Conservation (phyloP, 2,113 vertebrate species). For the Laticauda laticaudata region DNA sequence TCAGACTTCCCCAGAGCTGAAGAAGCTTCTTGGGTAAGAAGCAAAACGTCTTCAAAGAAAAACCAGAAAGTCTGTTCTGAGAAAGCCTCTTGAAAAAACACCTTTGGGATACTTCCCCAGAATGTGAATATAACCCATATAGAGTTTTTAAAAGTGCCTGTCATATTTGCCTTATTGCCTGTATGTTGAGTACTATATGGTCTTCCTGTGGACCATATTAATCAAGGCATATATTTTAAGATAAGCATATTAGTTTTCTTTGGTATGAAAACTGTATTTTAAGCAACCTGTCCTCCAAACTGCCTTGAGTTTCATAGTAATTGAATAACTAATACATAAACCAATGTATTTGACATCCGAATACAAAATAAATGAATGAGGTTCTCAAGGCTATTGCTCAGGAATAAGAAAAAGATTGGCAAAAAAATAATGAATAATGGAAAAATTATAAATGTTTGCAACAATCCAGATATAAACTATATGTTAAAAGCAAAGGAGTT, state of each 20-base stretch:
- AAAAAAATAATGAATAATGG: not conserved
- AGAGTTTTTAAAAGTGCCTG: not conserved
- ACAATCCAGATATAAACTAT: not conserved
- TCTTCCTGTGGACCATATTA: not conserved
- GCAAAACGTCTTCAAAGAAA: no score
- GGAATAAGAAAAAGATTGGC: not conserved
- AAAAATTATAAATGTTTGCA: conserved; percentile 31
- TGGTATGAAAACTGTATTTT: not conserved
- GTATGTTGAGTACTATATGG: not conserved
- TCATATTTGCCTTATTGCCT: not conserved
- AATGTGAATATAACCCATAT: not conserved
- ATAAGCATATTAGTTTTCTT: not conserved
- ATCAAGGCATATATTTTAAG: not conserved
- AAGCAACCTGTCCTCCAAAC: not conserved
- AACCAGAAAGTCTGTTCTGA: no score
- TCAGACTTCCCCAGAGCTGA: not conserved
- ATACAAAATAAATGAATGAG: not conserved
- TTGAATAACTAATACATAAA: not conserved
- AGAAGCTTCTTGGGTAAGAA: no score
- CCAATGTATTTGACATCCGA: not conserved
- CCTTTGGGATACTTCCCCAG: no score
- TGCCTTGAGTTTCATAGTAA: not conserved
- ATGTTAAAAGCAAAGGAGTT: conserved; percentile 30
- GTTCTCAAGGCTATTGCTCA: not conserved
- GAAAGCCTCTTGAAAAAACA: no score